Evolutionary conservation across 2,797 vertebrate species (phyloP).

Genomic region (Onychomys arenicola): DNA sequence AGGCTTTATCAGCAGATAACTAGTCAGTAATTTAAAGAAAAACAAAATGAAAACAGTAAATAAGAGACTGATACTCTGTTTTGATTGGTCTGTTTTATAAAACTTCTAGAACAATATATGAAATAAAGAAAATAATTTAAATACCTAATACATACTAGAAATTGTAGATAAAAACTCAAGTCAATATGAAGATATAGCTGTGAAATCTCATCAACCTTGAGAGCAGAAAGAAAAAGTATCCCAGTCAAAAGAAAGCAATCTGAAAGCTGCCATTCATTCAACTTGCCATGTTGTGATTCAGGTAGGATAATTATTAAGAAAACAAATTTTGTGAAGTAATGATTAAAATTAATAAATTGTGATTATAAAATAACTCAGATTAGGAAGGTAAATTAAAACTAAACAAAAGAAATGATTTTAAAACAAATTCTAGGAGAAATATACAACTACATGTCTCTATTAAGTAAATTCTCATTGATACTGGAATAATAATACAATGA

Average conservation of each 20-base stretch:
- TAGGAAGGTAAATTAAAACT: not conserved
- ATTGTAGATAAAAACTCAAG: not conserved
- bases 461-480: not conserved
- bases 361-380: not conserved
- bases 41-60: not conserved
- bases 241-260: not conserved
- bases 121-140: not conserved
- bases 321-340: not conserved
- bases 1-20: not conserved
- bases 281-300: not conserved
- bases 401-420: not conserved
- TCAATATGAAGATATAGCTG: not conserved
- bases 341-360: not conserved
- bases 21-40: not conserved
- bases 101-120: not conserved
- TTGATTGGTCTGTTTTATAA: not conserved
- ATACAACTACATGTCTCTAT: not conserved
- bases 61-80: not conserved
- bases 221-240: not conserved
- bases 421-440: not conserved
- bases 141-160: too few species aligned
- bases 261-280: not conserved
- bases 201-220: not conserved
- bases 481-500: not conserved
- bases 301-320: not conserved